Evolutionary conservation across 2,888 invertebrate genomes (phyloP).

Genomic region (Octonoba sinensis): DNA sequence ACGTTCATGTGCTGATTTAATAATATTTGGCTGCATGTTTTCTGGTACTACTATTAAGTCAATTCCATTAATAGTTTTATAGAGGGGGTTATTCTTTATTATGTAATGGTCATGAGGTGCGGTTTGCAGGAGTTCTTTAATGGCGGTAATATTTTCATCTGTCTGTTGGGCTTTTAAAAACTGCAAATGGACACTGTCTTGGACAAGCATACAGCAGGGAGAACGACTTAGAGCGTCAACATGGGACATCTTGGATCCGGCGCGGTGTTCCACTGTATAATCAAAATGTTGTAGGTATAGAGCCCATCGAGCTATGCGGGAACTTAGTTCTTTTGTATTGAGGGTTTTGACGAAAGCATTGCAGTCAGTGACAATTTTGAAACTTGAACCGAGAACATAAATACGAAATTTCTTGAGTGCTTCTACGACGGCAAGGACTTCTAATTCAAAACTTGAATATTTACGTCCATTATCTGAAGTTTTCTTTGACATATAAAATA

Average conservation of each 20-base stretch:
- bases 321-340: not conserved
- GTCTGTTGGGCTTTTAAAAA: conserved; percentile 10
- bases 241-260: not conserved
- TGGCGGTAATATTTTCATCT: not conserved
- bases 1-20: not conserved
- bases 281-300: not conserved
- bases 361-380: too few species aligned
- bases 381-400: too few species aligned
- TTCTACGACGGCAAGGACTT: too few species aligned
- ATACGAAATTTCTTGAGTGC: too few species aligned
- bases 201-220: not conserved
- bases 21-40: not conserved
- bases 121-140: not conserved
- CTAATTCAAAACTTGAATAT: too few species aligned
- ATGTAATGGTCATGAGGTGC: not conserved
- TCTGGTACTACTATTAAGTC: not conserved
- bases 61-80: not conserved
- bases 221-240: not conserved
- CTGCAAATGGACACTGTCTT: not conserved
- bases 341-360: too few species aligned
- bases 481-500: too few species aligned
- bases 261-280: not conserved
- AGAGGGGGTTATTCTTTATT: not conserved
- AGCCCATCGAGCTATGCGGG: not conserved
- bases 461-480: too few species aligned